Conservation (phyloP, 1,140 invertebrate species). For the Cotesia glomerata region DNA sequence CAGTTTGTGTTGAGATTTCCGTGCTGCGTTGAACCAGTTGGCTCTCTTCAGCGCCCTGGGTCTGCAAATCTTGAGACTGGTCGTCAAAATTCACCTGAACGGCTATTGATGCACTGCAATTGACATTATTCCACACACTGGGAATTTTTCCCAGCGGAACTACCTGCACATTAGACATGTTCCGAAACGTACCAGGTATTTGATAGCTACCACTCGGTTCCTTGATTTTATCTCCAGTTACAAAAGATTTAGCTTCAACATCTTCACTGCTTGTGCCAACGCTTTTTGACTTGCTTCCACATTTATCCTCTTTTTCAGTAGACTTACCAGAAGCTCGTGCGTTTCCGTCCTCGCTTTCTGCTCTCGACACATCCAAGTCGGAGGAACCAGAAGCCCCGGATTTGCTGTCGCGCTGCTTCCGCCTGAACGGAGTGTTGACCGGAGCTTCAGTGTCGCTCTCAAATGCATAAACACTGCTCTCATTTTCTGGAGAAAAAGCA, state of each 20-base stretch:
- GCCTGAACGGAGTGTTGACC: constrained; percentile 66
- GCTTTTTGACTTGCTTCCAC: constrained; percentile 13
- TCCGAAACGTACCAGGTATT: constrained; percentile 54
- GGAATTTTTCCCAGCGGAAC: constrained; percentile 57
- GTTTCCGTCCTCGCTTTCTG: constrained; percentile 16
- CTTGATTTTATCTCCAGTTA: constrained; percentile 13
- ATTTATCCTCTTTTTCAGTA: background rate
- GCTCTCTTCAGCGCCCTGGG: constrained; percentile 30
- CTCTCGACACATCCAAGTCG: constrained; percentile 9
- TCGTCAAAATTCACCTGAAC: constrained; percentile 67
- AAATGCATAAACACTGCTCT: constrained; percentile 76
- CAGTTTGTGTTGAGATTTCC: constrained; percentile 66
- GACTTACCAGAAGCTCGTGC: constrained; percentile 8
- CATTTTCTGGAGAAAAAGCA: constrained; percentile 74
- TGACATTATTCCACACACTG: constrained; percentile 57
- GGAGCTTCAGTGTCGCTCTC: constrained; percentile 67
- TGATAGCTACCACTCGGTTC: constrained; percentile 50
- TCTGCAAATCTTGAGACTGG: constrained; percentile 6
- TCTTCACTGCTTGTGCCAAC: constrained; percentile 26
- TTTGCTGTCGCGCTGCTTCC: constrained; percentile 55
- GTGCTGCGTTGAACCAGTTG: constrained; percentile 47
- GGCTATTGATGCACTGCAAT: constrained; percentile 65
- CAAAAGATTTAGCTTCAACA: constrained; percentile 4
- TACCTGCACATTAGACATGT: constrained; percentile 54
- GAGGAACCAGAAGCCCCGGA: constrained; percentile 23